Evolutionary conservation across 2,797 vertebrate genomes (phyloP).

Genomic region (Apogon hyalosoma): DNA sequence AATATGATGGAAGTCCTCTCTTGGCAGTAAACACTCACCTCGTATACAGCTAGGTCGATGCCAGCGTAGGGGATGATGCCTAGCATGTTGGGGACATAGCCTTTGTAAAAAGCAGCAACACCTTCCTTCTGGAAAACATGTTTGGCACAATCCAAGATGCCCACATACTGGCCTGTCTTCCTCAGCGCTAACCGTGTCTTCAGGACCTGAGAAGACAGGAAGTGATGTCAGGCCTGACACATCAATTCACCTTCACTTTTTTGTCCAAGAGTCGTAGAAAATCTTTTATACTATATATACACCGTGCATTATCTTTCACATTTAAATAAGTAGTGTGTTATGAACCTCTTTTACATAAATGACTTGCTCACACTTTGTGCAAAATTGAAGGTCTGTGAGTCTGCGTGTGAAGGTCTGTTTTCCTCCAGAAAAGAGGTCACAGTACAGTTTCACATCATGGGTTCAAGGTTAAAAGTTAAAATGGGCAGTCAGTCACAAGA

Average conservation of each 20-base stretch:
- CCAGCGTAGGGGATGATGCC: constrained; percentile 97
- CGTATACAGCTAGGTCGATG: constrained; percentile 95
- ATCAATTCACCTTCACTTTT: not conserved
- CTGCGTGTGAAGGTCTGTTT: constrained; percentile 30
- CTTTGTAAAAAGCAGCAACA: constrained; percentile 93
- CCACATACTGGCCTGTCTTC: constrained; percentile 91
- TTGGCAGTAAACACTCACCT: constrained; percentile 81
- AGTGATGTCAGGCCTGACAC: constrained; percentile 6
- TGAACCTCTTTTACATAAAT: constrained; percentile 31
- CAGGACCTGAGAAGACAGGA: constrained; percentile 85
- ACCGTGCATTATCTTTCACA: constrained; percentile 13
- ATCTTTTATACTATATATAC: constrained; percentile 15
- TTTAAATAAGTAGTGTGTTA: constrained; percentile 9
- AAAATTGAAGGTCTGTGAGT: constrained; percentile 35
- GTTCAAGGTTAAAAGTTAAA: constrained; percentile 48
- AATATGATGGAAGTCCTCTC: too few species aligned
- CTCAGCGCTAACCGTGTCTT: constrained; percentile 94
- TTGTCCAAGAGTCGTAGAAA: not conserved
- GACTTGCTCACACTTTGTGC: constrained; percentile 38
- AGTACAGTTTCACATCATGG: constrained; percentile 41
- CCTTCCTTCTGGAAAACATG: constrained; percentile 91
- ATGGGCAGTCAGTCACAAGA: constrained; percentile 39
- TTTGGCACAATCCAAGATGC: constrained; percentile 92
- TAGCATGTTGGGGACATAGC: constrained; percentile 95
- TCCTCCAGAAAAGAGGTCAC: constrained; percentile 38